Conservation (phyloP, 1,140 invertebrate genomes). For the Stenopsyche tienmushanensis region DNA sequence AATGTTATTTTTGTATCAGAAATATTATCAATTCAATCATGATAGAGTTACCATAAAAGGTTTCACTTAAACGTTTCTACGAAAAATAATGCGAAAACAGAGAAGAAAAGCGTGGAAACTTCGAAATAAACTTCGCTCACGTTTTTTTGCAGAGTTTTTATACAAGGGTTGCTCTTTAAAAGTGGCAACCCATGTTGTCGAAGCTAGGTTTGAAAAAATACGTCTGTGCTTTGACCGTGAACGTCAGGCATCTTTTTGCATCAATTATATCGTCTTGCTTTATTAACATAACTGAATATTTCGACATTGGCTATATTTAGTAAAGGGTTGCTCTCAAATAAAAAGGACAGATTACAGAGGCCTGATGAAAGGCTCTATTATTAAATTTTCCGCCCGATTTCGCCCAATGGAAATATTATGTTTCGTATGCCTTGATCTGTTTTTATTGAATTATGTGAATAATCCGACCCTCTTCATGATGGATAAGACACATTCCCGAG, state of each 20-base stretch:
- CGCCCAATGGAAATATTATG: background rate
- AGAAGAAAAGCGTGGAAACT: background rate
- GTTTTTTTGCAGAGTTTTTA: too few species aligned
- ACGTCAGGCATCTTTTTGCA: background rate
- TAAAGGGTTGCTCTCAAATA: too few species aligned
- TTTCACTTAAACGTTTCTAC: constrained; percentile 16
- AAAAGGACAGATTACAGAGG: too few species aligned
- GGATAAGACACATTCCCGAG: background rate
- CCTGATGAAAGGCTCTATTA: too few species aligned
- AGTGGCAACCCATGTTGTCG: too few species aligned
- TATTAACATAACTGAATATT: too few species aligned
- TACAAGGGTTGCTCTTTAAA: too few species aligned
- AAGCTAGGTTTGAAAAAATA: background rate
- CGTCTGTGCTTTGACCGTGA: background rate
- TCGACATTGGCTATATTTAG: too few species aligned
- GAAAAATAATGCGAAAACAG: background rate
- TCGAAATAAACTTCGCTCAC: too few species aligned
- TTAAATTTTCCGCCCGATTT: too few species aligned
- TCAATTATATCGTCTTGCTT: too few species aligned
- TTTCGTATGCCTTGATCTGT: constrained; percentile 2
- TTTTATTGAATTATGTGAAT: constrained; percentile 9
- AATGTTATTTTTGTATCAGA: constrained; percentile 6
- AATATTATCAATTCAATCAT: constrained; percentile 27
- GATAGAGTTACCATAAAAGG: constrained; percentile 20
- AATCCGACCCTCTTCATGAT: background rate